Base-by-base conservation (phyloP, 2,113 vertebrate species). In the Eublepharis macularius region DNA sequence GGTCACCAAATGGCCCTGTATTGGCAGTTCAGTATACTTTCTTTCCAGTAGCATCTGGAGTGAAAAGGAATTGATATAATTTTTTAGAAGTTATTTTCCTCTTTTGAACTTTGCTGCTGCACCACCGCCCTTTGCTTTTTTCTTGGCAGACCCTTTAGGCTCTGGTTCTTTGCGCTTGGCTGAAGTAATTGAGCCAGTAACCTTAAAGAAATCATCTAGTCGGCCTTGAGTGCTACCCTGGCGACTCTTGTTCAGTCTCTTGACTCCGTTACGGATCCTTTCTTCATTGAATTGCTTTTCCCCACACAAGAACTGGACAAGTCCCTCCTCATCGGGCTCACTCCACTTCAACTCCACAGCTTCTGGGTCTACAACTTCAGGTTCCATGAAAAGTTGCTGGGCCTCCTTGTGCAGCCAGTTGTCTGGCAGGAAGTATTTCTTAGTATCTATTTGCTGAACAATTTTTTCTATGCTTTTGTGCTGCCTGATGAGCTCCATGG, bases 261-360 rank as follows among this genome's bases (percentile, higher is more conserved):
- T 97, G 86, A 96, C 96, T 21, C 98, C 98, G 0, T 97, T 98
- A 36, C 97, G 97, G 86, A 99, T 96, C 36, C 98, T 96, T 87
- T 99, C 98, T 93, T 99, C 98, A 0, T 97, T 99, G 95, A 99
- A 99, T 92, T 99, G 98, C 92, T 99, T 99, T 89, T 99, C 98
- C 0, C 88, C 93, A 0, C 98, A 98, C 98, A 99, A 97, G 91
- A 98, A 99, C 45, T 90, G 95, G 79, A 99, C 89, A 1, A 99
- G 96, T 16, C 86, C 95, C 0, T 98, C 98, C 83, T 99, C 98
- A 0, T 99, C 94, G 0, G 98, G 99, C 87, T 99, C 98, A 0
- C 2, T 94, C 98, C 99, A 99, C 94, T 97, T 98, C 76, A 99
- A 94, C 17, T 98, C 98, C 34, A 98, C 91, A 0, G 94, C 6